Conservation (phyloP, 53 echinoderm and acorn worm genomes). For the Zoroaster sp. region DNA sequence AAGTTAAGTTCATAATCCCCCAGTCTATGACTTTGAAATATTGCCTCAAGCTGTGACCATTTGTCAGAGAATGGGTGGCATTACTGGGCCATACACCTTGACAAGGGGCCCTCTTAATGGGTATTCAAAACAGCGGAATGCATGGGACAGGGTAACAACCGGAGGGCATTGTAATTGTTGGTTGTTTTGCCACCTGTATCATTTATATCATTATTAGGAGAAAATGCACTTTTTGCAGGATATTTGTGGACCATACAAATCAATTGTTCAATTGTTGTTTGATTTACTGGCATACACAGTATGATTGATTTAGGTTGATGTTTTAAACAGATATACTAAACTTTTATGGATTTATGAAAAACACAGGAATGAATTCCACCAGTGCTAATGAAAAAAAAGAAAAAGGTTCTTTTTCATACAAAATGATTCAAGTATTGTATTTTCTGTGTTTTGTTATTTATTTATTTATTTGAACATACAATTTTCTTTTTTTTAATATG, state of each 20-base stretch:
- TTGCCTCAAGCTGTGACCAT: conserved; percentile 28
- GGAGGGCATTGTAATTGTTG: background rate
- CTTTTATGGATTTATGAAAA: background rate
- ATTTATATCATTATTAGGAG: background rate
- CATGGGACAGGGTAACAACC: background rate
- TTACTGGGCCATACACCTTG: conserved; percentile 31
- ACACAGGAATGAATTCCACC: background rate
- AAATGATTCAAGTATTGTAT: too few relatives aligned
- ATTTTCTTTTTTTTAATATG: too few relatives aligned
- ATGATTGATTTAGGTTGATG: too few relatives aligned
- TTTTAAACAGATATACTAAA: background rate
- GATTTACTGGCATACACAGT: conserved; percentile 13
- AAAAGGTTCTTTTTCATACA: too few relatives aligned
- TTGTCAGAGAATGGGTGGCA: background rate
- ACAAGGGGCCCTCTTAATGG: background rate
- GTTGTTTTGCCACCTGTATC: background rate
- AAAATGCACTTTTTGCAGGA: background rate
- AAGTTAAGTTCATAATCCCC: background rate
- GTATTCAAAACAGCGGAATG: background rate
- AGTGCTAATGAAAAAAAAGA: too few relatives aligned
- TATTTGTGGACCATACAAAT: background rate
- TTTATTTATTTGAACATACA: too few relatives aligned
- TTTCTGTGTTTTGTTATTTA: too few relatives aligned
- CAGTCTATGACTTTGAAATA: conserved; percentile 11
- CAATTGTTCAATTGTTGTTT: conserved; percentile 35